Base-by-base conservation (phyloP, 2,113 vertebrate species). In the Miniopterus natalensis region DNA sequence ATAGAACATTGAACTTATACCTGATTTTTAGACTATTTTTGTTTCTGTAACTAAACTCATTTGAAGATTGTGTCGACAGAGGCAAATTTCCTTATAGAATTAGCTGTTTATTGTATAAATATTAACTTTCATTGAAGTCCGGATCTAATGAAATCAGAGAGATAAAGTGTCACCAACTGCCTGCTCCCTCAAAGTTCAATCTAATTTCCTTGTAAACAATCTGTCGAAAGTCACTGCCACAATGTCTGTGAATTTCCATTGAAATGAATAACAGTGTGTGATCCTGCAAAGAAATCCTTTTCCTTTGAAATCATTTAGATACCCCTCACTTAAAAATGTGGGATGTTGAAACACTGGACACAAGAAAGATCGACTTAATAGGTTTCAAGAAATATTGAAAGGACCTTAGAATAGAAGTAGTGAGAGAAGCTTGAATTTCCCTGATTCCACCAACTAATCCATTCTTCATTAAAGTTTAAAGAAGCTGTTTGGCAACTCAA, bases 381-480 rank as follows among this genome's bases (percentile, higher is more conserved):
- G 9, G 59, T 83, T 96, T 51, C 73, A 77, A 65, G 59, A 93
- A 95, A 94, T 45, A 86, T 7, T 71, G 5, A 59, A 84, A 91
- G 70, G 57, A 27, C 0, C 23, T 68, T 86, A 5, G 49, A 95
- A 27, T 45, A 25, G 25, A 95, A 86, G 5, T 49, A 13, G 10
- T 78, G 84, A 27, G 27, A 95, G 63, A 90, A n/a, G n/a, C 47
- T 84, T 94, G 92, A 92, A 40, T 95, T 90, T 90, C 59, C 40
- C n/a, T 40, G 80, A 68, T 53, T 96, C 85, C 47, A 68, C 45
- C 90, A 92, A 90, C 79, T 95, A 96, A 97, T 97, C 97, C 29
- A 96, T 96, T 83, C 95, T 97, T 97, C 96, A 95, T 94, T 97
- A 97, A 93, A 96, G 84, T 97, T 98, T 95, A 87, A 97, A 97